Conservation (phyloP, 2,113 vertebrate species). For the Sporophila hypoxantha region DNA sequence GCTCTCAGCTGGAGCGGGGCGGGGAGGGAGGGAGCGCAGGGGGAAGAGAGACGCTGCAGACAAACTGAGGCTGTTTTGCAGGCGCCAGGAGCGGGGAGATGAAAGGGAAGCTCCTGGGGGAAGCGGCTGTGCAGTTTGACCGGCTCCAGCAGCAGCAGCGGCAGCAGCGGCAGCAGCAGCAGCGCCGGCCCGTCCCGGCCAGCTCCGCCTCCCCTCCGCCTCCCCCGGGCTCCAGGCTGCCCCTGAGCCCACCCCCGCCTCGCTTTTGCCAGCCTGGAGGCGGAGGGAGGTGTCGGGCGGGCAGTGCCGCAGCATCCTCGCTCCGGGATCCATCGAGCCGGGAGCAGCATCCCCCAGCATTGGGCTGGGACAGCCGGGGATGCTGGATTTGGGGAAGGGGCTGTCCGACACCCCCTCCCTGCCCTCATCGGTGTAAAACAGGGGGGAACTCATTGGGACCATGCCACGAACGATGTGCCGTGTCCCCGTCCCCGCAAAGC, state of each 20-base stretch:
- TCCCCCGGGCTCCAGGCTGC: background rate
- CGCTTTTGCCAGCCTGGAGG: background rate
- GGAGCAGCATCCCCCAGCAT: background rate
- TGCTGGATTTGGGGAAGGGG: background rate
- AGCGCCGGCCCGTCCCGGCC: slow-evolving; percentile 60
- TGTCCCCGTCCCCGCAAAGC: background rate
- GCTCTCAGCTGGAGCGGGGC: slow-evolving; percentile 16
- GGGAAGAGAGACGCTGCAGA: slow-evolving; percentile 67
- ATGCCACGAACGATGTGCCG: accelerated
- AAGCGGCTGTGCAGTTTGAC: slow-evolving; percentile 79
- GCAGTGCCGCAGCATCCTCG: background rate
- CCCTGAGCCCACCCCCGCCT: background rate
- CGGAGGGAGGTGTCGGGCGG: background rate
- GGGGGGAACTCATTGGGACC: accelerated
- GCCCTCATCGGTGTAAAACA: background rate
- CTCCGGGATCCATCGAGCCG: background rate
- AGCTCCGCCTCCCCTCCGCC: slow-evolving; percentile 56
- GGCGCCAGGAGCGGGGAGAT: slow-evolving; percentile 86
- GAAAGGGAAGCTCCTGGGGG: slow-evolving; percentile 82
- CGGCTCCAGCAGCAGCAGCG: slow-evolving; percentile 72
- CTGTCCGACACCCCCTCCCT: background rate
- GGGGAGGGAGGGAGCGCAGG: slow-evolving; percentile 12
- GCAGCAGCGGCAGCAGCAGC: background rate
- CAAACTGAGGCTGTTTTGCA: slow-evolving; percentile 75
- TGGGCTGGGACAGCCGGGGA: background rate